phyloP scores from a whole-genome alignment of 2,113 vertebrate species.

The Rynchops niger region DNA sequence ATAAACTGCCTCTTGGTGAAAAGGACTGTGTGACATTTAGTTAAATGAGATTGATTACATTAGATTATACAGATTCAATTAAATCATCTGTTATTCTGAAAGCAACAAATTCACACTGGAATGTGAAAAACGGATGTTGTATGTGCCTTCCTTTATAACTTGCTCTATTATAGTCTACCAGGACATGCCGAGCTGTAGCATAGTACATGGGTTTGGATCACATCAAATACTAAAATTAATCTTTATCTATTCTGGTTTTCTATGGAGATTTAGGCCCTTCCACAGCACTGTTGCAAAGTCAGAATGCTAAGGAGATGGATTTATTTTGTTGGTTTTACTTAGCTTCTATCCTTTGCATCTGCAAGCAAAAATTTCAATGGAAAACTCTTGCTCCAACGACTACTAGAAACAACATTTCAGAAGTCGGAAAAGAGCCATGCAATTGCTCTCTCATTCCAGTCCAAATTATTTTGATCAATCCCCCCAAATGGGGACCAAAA shows the following conservation, averaged over 20 bases:
- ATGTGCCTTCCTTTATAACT: slow-evolving; percentile 32
- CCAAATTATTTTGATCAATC: background rate
- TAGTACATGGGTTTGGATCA: background rate
- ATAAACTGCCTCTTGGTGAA: slow-evolving; percentile 53
- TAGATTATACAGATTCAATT: slow-evolving; percentile 68
- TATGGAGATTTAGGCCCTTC: background rate
- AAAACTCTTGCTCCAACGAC: background rate
- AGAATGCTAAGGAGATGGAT: background rate
- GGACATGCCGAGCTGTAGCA: background rate
- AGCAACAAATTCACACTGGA: slow-evolving; percentile 44
- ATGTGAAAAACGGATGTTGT: slow-evolving; percentile 21
- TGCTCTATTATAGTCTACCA: background rate
- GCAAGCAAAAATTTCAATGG: background rate
- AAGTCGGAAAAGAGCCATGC: background rate
- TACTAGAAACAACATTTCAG: background rate
- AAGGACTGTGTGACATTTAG: slow-evolving; percentile 63
- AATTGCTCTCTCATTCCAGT: background rate
- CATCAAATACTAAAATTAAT: background rate
- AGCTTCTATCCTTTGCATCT: background rate
- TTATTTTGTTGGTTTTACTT: background rate
- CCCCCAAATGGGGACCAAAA: background rate
- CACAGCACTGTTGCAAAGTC: background rate
- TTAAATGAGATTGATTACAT: slow-evolving; percentile 68
- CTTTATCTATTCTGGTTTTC: background rate
- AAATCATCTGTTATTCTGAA: slow-evolving; percentile 71